Evolutionary conservation across 2,797 vertebrate genomes (phyloP).

Genomic region (Discoglossus pictus): DNA sequence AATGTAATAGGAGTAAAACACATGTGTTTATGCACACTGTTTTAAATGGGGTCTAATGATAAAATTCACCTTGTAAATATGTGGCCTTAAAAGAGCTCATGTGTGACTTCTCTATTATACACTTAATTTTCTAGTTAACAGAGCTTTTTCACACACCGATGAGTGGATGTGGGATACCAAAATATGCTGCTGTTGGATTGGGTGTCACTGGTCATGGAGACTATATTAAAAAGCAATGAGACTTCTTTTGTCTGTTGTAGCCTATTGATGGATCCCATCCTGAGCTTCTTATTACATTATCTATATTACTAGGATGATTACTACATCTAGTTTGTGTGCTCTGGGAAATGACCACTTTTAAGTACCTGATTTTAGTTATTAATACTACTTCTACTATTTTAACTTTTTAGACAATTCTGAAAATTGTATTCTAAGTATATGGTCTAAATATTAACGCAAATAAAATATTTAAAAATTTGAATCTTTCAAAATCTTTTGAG

Average conservation of each 20-base stretch:
- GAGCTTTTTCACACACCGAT: slow-evolving; percentile 39
- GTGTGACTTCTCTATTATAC: slow-evolving; percentile 45
- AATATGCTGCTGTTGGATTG: slow-evolving; percentile 35
- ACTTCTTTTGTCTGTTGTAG: slow-evolving; percentile 10
- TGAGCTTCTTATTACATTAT: slow-evolving; percentile 8
- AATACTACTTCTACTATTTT: too few species aligned
- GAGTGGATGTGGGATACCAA: slow-evolving; percentile 1
- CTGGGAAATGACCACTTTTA: too few species aligned
- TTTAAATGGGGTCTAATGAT: slow-evolving; percentile 36
- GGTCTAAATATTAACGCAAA: too few species aligned
- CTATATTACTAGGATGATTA: neutral
- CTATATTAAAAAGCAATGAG: slow-evolving; percentile 8
- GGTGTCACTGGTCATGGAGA: slow-evolving; percentile 8
- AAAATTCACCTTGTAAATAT: slow-evolving; percentile 40
- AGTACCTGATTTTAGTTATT: too few species aligned
- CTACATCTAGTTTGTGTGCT: too few species aligned
- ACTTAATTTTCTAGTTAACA: slow-evolving; percentile 40
- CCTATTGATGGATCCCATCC: neutral
- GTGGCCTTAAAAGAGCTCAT: slow-evolving; percentile 34
- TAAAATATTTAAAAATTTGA: too few species aligned
- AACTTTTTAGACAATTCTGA: too few species aligned
- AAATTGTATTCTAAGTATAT: too few species aligned
- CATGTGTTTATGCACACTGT: slow-evolving; percentile 47
- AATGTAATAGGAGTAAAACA: slow-evolving; percentile 55
- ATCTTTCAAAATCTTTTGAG: too few species aligned